A percentile compares a stretch with the other conserved stretches of the same genome.
These are phyloP conservation scores for Stegostoma tigrinum DNA, from an alignment of 2,113 vertebrate species.

Conservation along the genomic window DNA sequence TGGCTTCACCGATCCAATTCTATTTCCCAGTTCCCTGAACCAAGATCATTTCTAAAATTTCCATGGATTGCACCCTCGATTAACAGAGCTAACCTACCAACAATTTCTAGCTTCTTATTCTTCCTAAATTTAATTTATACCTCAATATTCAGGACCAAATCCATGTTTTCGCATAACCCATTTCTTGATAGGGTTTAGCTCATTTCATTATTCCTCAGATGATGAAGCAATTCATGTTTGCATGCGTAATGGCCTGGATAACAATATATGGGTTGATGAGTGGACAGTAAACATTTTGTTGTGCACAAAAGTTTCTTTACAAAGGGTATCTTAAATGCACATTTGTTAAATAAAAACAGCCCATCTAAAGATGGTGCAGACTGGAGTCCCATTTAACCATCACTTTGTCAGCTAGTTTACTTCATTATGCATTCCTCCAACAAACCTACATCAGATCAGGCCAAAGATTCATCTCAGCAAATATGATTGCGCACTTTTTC, in stretches of 20 bases:
- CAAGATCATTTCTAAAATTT: too few relatives aligned
- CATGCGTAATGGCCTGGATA: neutral
- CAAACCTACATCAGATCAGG: neutral
- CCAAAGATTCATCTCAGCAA: neutral
- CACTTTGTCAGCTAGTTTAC: neutral
- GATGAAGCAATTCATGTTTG: neutral
- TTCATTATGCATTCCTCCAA: neutral
- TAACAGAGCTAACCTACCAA: too few relatives aligned
- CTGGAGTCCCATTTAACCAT: neutral
- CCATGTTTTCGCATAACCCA: too few relatives aligned
- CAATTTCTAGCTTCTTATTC: too few relatives aligned
- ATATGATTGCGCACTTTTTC: neutral
- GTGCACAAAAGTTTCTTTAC: neutral
- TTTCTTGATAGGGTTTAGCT: neutral
- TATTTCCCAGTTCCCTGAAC: too few relatives aligned
- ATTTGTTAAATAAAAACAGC: neutral
- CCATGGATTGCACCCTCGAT: too few relatives aligned
- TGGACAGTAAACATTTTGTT: neutral
- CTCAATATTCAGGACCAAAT: too few relatives aligned
- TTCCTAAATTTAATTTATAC: too few relatives aligned
- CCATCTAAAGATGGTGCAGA: neutral
- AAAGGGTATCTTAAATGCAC: neutral
- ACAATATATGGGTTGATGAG: neutral
- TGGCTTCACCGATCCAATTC: too few relatives aligned
- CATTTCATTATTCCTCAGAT: neutral